Conservation (phyloP, 1,140 invertebrate species). For the Eueides isabella region DNA sequence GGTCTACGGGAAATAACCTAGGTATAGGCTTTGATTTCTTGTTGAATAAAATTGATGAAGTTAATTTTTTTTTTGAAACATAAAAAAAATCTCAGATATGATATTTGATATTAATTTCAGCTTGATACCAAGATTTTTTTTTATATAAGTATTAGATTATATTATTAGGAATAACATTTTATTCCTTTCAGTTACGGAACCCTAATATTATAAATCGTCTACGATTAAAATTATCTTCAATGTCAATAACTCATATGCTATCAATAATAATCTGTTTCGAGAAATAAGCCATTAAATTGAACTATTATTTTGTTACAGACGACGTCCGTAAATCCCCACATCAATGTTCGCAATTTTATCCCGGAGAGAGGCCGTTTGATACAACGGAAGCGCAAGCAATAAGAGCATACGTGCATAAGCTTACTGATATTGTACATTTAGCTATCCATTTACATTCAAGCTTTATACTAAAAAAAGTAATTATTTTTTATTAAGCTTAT, state of each 20-base stretch:
- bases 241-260: constrained; percentile 24
- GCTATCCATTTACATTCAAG: constrained; percentile 73
- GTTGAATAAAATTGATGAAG: too few relatives aligned
- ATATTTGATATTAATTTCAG: too few relatives aligned
- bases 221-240: constrained; percentile 22
- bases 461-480: constrained; percentile 69
- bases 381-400: constrained; percentile 63
- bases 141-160: too few relatives aligned
- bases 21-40: too few relatives aligned
- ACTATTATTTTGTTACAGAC: constrained; percentile 50
- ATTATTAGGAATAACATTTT: too few relatives aligned
- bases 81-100: too few relatives aligned
- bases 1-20: too few relatives aligned
- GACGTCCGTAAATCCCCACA: constrained; percentile 64
- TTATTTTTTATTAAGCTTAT: neutral
- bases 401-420: constrained; percentile 56
- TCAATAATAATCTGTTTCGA: constrained; percentile 6
- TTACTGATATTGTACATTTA: constrained; percentile 57
- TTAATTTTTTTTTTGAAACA: too few relatives aligned
- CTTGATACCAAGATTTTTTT: too few relatives aligned
- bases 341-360: constrained; percentile 64
- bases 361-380: constrained; percentile 65
- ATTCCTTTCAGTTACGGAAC: too few relatives aligned
- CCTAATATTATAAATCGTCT: neutral
- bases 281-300: neutral